Evolutionary conservation across 2,797 vertebrate species (phyloP).

Genomic region (Eulemur coronatus): DNA sequence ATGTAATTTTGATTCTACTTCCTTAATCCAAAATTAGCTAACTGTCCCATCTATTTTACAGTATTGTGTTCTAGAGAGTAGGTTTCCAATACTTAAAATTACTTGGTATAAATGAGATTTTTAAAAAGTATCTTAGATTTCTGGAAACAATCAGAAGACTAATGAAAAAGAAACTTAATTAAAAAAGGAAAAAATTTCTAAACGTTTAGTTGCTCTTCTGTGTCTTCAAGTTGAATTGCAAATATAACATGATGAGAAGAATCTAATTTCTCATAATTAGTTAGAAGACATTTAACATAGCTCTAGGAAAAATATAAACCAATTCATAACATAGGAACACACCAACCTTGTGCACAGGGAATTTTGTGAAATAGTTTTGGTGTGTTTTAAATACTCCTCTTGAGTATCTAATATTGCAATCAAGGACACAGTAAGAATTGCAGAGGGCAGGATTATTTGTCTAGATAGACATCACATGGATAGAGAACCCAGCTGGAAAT

Average conservation of each 20-base stretch:
- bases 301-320: constrained; percentile 52
- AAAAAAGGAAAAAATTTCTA: constrained; percentile 1
- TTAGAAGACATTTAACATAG: constrained; percentile 40
- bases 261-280: constrained; percentile 57
- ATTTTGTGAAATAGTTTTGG: background rate
- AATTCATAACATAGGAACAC: background rate
- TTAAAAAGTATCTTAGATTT: background rate
- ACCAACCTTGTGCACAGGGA: background rate
- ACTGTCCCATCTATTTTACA: background rate
- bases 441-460: background rate
- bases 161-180: constrained; percentile 53
- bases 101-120: background rate
- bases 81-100: constrained; percentile 17
- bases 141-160: constrained; percentile 27
- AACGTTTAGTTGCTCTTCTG: constrained; percentile 12
- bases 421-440: background rate
- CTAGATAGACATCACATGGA: background rate
- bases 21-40: constrained; percentile 26
- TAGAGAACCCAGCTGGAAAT: background rate
- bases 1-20: constrained; percentile 15
- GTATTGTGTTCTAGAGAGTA: background rate
- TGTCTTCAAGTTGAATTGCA: constrained; percentile 44
- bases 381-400: background rate
- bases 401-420: background rate
- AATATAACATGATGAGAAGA: constrained; percentile 31